Conservation (phyloP, 2,113 vertebrate species). For the Leptosomus discolor region DNA sequence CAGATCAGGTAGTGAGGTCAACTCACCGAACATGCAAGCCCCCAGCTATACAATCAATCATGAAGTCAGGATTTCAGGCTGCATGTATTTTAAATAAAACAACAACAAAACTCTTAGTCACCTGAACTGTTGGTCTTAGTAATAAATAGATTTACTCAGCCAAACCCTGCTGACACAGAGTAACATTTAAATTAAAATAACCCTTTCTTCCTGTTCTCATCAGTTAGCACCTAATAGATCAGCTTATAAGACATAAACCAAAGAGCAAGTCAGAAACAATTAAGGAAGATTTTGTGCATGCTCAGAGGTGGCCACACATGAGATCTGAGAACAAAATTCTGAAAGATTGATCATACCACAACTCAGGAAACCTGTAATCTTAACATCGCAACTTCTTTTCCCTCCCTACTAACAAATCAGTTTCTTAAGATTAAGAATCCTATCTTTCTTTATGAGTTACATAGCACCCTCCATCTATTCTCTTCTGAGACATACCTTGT, state of each 20-base stretch:
- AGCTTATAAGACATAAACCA: not conserved
- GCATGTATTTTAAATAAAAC: not conserved
- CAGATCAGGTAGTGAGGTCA: not conserved
- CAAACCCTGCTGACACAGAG: not conserved
- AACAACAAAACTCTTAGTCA: not conserved
- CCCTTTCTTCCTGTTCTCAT: not conserved
- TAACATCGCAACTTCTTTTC: not conserved
- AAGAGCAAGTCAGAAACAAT: not conserved
- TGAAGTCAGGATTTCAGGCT: not conserved
- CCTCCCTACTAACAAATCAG: not conserved
- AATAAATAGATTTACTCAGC: not conserved
- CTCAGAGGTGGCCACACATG: not conserved
- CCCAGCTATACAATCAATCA: not conserved
- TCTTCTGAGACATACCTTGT: not conserved
- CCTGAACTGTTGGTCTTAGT: not conserved
- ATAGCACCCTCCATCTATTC: not conserved
- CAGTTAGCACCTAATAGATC: not conserved
- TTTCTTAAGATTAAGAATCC: not conserved
- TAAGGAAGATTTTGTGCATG: not conserved
- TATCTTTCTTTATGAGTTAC: not conserved
- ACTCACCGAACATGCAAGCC: not conserved
- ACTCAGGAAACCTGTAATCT: not conserved
- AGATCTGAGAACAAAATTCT: not conserved
- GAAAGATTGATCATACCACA: not conserved
- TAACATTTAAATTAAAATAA: constrained; percentile 1